Evolutionary conservation across 2,797 vertebrate species (phyloP).

Genomic region (Cossypha caffra): DNA sequence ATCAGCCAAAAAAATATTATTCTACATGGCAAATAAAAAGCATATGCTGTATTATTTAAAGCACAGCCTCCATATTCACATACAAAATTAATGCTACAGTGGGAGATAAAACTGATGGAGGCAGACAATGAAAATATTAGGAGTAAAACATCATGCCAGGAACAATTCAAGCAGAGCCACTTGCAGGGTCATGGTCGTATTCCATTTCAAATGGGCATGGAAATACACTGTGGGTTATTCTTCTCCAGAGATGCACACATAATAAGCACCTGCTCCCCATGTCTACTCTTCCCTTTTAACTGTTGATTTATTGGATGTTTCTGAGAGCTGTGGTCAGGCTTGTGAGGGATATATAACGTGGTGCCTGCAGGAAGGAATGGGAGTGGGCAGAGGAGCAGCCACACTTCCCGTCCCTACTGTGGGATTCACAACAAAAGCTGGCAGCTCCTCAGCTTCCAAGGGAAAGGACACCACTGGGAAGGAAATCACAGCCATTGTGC

Average conservation of each 20-base stretch:
- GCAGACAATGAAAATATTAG: conserved; percentile 66
- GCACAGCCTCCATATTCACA: conserved; percentile 68
- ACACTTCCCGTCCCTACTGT: accelerated
- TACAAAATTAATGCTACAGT: conserved; percentile 69
- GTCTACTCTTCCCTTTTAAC: conserved; percentile 69
- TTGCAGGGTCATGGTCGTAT: conserved; percentile 59
- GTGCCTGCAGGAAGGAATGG: conserved; percentile 34
- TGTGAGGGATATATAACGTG: background rate
- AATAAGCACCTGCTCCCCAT: conserved; percentile 72
- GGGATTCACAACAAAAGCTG: background rate
- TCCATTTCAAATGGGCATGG: conserved; percentile 65
- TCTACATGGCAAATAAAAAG: conserved; percentile 77
- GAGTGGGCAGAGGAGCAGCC: background rate
- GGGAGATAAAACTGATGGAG: conserved; percentile 66
- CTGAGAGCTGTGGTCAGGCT: conserved; percentile 48
- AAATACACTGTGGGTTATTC: conserved; percentile 65
- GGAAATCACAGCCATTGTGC: background rate
- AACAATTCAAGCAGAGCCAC: conserved; percentile 60
- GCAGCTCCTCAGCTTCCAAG: background rate
- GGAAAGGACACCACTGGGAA: background rate
- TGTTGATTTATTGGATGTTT: conserved; percentile 67
- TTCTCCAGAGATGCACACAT: conserved; percentile 69
- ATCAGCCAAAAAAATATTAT: conserved; percentile 74
- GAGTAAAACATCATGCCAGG: conserved; percentile 39
- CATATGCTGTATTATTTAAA: conserved; percentile 75